Base-by-base conservation (phyloP, 1,140 invertebrate genomes). In the Sycophila sp. region DNA sequence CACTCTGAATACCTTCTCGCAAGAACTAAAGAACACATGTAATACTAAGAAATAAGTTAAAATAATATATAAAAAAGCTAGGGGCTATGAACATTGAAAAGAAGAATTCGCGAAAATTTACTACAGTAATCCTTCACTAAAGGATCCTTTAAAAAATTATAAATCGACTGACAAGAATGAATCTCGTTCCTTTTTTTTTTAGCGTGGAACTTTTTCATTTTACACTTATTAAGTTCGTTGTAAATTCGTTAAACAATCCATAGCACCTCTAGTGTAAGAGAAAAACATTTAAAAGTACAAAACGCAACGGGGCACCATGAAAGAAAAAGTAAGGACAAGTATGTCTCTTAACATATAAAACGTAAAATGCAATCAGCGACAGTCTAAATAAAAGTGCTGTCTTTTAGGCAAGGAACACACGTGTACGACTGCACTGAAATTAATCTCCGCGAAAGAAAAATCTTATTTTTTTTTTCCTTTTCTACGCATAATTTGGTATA, bases 31-130 rank as follows among this genome's bases (percentile, higher is more conserved):
- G 24, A 60, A 69, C 56, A 69, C 47, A 53, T 59, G 51, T 13
- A 26, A 60, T 6, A 19, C 45, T 59, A 60, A 59, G 28, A 30
- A 55, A 69, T 69, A 62, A 62, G 60, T 60, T 51, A 69, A 69
- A n/a, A 36, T 55, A 26, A 40, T 62, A 62, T 11, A 30, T n/a
- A 56, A 62, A 62, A 47, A 53, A 69, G 1, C 8, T 38, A 7
- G 30, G 6, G 22, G n/a, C n/a, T n/a, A 40, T 60, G 32, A 60
- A 38, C 47, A 69, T 58, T 34, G 42, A 58, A 47, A 47, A 47
- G 1, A 32, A 47, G 1, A 32, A 59, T 47, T 36, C 17, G 17
- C 19, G 19, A 67, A 67, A 36, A 56, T 40, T 2, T 26, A 56
- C 26, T 67, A 55, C 47, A 45, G 10, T 56, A 56, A 22, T 66